phyloP scores from a whole-genome alignment of 2,888 invertebrate genomes.

The Pollenia angustigena region DNA sequence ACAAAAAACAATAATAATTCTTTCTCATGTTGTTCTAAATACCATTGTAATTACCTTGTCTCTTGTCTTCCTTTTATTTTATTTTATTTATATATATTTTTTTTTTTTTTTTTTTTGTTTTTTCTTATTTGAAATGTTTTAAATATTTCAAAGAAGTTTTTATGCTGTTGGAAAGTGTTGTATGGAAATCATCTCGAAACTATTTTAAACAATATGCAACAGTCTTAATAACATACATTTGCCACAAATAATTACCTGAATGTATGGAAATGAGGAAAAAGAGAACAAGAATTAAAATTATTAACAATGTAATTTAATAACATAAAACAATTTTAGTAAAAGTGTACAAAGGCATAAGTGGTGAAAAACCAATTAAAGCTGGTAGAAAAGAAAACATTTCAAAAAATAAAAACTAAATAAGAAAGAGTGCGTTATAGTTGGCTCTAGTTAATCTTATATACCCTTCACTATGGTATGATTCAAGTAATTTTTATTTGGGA shows the following conservation, averaged over 20 bases:
- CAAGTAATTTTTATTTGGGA: too few species aligned
- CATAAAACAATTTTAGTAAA: background rate
- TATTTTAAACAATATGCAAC: conserved; percentile 44
- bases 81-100: too few species aligned
- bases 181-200: conserved; percentile 46
- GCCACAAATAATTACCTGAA: conserved; percentile 63
- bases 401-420: too few species aligned
- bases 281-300: conserved; percentile 4
- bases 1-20: conserved; percentile 39
- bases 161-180: conserved; percentile 15
- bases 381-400: too few species aligned
- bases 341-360: background rate
- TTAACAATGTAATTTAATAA: background rate
- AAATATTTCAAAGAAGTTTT: conserved; percentile 37
- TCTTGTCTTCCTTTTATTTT: conserved; percentile 25
- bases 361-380: background rate
- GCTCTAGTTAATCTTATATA: too few species aligned
- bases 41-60: conserved; percentile 69
- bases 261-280: conserved; percentile 26
- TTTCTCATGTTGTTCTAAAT: conserved; percentile 65
- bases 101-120: background rate
- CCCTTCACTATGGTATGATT: too few species aligned
- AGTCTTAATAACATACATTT: conserved; percentile 32
- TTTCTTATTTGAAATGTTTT: background rate
- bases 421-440: too few species aligned